Evolutionary conservation across 2,888 invertebrate species (phyloP).

Genomic region (Sminthurides aquaticus): DNA sequence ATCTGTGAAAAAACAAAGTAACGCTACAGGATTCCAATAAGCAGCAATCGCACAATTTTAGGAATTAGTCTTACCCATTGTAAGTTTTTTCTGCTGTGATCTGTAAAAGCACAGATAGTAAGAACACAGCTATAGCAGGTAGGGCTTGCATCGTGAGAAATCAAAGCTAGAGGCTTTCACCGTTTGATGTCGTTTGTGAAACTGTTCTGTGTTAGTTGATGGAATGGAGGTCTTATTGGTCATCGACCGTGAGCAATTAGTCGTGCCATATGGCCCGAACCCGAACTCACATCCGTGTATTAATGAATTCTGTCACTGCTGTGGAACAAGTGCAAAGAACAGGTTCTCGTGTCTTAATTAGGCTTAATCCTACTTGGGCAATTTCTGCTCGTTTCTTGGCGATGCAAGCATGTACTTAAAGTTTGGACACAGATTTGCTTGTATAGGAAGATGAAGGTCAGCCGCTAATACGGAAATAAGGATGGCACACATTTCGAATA

Average conservation of each 20-base stretch:
- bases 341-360: no score
- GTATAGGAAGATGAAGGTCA: no score
- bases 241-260: conserved; percentile 12
- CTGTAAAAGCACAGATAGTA: neutral
- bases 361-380: no score
- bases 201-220: neutral
- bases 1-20: conserved; percentile 24
- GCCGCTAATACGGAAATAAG: no score
- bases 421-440: no score
- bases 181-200: neutral
- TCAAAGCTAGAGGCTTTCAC: neutral
- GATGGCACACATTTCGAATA: no score
- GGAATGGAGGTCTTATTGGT: neutral
- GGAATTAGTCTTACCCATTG: conserved; percentile 34
- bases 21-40: no score
- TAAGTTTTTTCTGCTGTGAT: conserved; percentile 25
- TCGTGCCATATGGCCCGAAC: conserved; percentile 6
- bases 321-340: no score
- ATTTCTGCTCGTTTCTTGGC: no score
- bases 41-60: no score
- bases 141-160: neutral
- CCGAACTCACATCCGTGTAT: neutral
- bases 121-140: neutral
- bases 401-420: no score
- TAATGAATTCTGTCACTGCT: no score